These are phyloP conservation scores for Atta colombica DNA, from an alignment of 1,140 invertebrate genomes.

Conservation along the genomic window DNA sequence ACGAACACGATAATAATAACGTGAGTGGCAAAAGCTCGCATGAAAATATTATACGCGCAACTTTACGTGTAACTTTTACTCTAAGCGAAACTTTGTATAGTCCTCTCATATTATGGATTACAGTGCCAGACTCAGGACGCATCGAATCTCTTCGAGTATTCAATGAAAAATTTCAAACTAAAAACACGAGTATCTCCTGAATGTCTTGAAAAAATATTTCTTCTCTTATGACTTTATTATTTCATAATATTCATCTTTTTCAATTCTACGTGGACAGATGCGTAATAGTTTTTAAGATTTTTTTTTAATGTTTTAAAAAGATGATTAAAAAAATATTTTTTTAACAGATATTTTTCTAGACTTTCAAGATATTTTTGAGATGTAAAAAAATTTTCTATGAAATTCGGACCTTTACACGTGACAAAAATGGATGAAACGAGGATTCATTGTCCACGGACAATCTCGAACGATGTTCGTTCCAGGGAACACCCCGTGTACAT, in stretches of 20 bases:
- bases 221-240: neutral
- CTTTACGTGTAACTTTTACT: constrained; percentile 19
- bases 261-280: neutral
- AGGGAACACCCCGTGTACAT: neutral
- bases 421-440: neutral
- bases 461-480: neutral
- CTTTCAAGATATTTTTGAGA: neutral
- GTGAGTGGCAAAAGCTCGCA: neutral
- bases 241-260: neutral
- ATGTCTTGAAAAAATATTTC: neutral
- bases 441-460: neutral
- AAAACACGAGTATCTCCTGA: neutral
- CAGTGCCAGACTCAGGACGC: neutral
- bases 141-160: neutral
- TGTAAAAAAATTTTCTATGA: neutral
- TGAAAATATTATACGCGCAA: neutral
- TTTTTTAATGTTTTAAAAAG: neutral
- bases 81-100: neutral
- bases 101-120: neutral
- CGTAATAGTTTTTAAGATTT: neutral
- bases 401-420: neutral
- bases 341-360: neutral
- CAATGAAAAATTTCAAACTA: neutral
- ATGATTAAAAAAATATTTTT: neutral
- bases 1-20: neutral